phyloP scores from a whole-genome alignment of 2,113 vertebrate species.

The Campylomormyrus tamandua region DNA sequence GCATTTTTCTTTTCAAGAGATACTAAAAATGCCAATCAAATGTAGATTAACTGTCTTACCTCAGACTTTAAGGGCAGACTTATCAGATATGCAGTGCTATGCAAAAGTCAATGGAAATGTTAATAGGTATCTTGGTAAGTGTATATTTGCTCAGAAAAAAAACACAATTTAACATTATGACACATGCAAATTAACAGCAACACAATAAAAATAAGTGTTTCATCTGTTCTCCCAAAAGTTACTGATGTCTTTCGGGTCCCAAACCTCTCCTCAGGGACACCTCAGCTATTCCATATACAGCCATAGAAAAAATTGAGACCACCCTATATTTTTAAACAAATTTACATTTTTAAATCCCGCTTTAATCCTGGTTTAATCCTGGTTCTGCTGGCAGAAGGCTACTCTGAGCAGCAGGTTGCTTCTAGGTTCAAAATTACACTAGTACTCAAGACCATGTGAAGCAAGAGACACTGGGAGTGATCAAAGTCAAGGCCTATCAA shows the following conservation, averaged over 20 bases:
- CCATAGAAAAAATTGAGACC: too few species aligned
- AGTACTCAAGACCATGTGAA: too few species aligned
- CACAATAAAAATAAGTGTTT: not conserved
- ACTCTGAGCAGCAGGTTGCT: too few species aligned
- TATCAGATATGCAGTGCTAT: not conserved
- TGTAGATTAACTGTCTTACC: not conserved
- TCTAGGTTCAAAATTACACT: too few species aligned
- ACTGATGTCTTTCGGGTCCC: not conserved
- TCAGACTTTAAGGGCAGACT: not conserved
- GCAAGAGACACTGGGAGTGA: too few species aligned
- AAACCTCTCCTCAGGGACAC: not conserved
- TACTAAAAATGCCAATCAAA: not conserved
- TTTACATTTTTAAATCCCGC: too few species aligned
- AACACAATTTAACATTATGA: not conserved
- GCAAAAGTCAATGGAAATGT: not conserved
- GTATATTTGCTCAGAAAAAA: not conserved
- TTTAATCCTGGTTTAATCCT: too few species aligned
- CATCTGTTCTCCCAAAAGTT: not conserved
- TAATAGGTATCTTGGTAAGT: not conserved
- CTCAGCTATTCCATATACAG: not conserved
- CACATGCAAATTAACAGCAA: not conserved
- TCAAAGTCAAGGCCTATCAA: too few species aligned
- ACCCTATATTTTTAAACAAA: too few species aligned
- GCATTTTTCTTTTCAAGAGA: not conserved
- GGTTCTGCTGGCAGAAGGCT: too few species aligned